Percentiles rank a stretch among this genome's conserved stretches.
Evolutionary conservation across 2,113 vertebrate genomes (phyloP).

Genomic region (Elephantulus edwardii): DNA sequence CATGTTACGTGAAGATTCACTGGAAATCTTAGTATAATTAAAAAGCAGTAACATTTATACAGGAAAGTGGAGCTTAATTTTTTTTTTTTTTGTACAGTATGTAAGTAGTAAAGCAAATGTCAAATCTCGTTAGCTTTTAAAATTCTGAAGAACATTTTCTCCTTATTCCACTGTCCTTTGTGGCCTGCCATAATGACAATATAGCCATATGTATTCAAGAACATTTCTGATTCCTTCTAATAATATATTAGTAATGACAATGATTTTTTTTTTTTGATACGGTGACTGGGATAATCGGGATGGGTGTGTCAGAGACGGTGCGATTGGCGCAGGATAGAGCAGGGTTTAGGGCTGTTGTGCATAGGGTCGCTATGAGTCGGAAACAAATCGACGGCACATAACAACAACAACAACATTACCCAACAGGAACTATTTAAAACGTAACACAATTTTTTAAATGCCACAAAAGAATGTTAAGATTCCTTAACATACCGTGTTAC

Average conservation of each 20-base stretch:
- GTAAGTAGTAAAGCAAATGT: slow-evolving; percentile 35
- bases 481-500: slow-evolving; percentile 75
- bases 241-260: slow-evolving; percentile 61
- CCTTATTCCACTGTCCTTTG: slow-evolving; percentile 42
- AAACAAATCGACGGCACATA: too few species aligned
- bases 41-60: slow-evolving; percentile 46
- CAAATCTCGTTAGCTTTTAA: slow-evolving; percentile 30
- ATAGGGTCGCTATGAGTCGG: too few species aligned
- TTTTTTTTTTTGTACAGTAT: slow-evolving; percentile 49
- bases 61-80: slow-evolving; percentile 62
- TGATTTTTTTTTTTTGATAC: too few species aligned
- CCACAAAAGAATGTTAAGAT: slow-evolving; percentile 77
- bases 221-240: slow-evolving; percentile 67
- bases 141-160: slow-evolving; percentile 41
- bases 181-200: slow-evolving; percentile 40
- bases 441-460: slow-evolving; percentile 83
- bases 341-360: too few species aligned
- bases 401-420: slow-evolving; percentile 81
- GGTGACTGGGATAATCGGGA: too few species aligned
- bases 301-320: too few species aligned
- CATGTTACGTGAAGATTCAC: slow-evolving; percentile 57
- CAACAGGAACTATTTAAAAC: slow-evolving; percentile 83
- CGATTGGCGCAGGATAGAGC: too few species aligned
- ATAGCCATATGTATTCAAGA: slow-evolving; percentile 48
- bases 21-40: slow-evolving; percentile 53